Evolutionary conservation across 1,140 invertebrate genomes (phyloP), one percentile per base, ranked within the genome.

Genomic region (Heliconius himera): DNA sequence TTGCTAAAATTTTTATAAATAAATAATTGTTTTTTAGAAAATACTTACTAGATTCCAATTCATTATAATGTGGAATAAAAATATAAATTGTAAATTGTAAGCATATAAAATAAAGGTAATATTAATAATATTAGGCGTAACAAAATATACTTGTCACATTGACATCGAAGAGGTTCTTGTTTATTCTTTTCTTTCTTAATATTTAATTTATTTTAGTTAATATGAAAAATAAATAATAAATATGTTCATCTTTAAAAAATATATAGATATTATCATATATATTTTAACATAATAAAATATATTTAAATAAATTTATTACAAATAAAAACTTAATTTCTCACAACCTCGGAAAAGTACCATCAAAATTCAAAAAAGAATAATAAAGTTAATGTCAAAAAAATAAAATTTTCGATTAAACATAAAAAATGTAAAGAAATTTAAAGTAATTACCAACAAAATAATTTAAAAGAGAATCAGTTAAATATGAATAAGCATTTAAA

Each of bases 401-500:
- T 77, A 66, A 80, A 76, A 76, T 75, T 76, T 33, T 60, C 26
- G 22, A 72, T 20, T 22, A 60, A 76, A 56, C n/a, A 16, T 20
- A 66, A 26, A 76, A 76, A 72, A 54, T 70, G 51, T 71, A 78
- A 73, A 56, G 26, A 51, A 51, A 76, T n/a, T 33, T 20, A n/a
- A 33, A 29, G 16, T 49, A 49, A 33, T n/a, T 51, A n/a, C 20
- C 26, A 29, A 29, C 8, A 36, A 38, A 33, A 72, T 18, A 71
- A 46, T 72, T 29, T 54, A 26, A 73, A 73, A 73, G 38, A 29
- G 29, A 72, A 54, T 36, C 38, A 1, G 38, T 51, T 71, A 74
- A 81, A 79, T 81, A 83, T 85, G 79, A 77, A 78, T 79, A 54
- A 26, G 18, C 76, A 77, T 36, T 71, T 33, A 41, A 54, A 86